These are phyloP conservation scores for Embidobia sp. DNA, from an alignment of 2,888 invertebrate genomes.

Conservation along the genomic window DNA sequence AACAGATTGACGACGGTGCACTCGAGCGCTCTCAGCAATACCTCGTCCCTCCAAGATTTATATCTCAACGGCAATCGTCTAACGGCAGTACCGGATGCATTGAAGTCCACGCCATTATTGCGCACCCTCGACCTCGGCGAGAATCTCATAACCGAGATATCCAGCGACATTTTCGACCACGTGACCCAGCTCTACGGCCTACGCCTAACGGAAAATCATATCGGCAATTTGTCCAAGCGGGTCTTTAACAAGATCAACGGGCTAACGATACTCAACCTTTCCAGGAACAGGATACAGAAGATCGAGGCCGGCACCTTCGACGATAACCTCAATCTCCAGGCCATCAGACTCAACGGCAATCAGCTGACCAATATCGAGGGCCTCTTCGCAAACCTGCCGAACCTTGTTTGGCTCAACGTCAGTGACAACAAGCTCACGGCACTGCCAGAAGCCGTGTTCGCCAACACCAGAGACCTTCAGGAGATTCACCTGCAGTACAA, in stretches of 20 bases:
- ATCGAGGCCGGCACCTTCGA: slow-evolving; percentile 91
- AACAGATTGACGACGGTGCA: slow-evolving; percentile 90
- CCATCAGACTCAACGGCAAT: slow-evolving; percentile 91
- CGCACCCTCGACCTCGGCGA: slow-evolving; percentile 92
- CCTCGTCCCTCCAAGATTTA: slow-evolving; percentile 90
- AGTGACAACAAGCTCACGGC: slow-evolving; percentile 93
- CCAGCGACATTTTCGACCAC: slow-evolving; percentile 90
- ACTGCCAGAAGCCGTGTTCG: slow-evolving; percentile 91
- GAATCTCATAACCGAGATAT: slow-evolving; percentile 90
- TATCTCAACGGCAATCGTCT: slow-evolving; percentile 92
- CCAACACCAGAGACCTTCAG: slow-evolving; percentile 82
- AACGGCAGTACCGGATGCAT: slow-evolving; percentile 88
- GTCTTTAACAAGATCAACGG: slow-evolving; percentile 90
- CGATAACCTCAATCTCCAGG: slow-evolving; percentile 89
- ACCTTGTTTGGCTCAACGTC: slow-evolving; percentile 92
- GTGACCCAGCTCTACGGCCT: slow-evolving; percentile 91
- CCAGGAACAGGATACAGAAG: slow-evolving; percentile 90
- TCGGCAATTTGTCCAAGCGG: slow-evolving; percentile 89
- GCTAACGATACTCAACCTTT: slow-evolving; percentile 91
- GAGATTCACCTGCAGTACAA: slow-evolving; percentile 94
- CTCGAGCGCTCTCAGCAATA: slow-evolving; percentile 89
- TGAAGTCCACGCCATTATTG: slow-evolving; percentile 88
- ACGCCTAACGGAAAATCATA: slow-evolving; percentile 92
- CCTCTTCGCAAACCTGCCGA: slow-evolving; percentile 90
- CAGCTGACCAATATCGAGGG: slow-evolving; percentile 90